Base-by-base conservation (phyloP, 2,888 invertebrate species). In the Cataglyphis altisquamis region DNA sequence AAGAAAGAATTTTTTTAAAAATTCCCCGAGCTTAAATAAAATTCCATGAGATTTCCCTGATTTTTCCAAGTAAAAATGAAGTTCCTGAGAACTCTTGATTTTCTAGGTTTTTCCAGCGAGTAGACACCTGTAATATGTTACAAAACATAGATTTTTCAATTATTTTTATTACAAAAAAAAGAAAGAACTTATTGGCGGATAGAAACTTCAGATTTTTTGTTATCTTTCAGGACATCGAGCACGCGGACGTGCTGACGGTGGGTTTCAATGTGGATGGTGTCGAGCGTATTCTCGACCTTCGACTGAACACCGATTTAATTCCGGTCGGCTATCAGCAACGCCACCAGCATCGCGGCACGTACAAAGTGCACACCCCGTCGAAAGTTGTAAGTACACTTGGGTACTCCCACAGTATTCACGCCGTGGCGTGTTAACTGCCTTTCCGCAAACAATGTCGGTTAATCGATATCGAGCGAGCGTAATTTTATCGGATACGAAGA, bases 251-350 rank as follows among this genome's bases (percentile, higher is more conserved):
- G 92, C 91, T 97, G 94, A 96, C 96, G 87, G 95, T 98, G 92
- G 96, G 95, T 73, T 96, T 97, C 91, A 96, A 96, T 89, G 95
- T 97, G 86, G 96, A 97, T 90, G 97, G 97, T 67, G 96, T 96
- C 92, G 96, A 96, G 87, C 96, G 96, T 90, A 94, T 97, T 81
- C 95, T 98, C 90, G 97, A 98, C 94, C 96, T 98, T 84, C 96
- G 96, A 91, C 95, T 97, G 93, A 98, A 97, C 95, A 96, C 96
- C 91, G 96, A 97, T 90, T 96, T 98, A 89, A 95, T 98, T 86
- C 96, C 97, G 0, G 96, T 96, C 83, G 96, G 96, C 88, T 97
- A 97, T 92, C 96, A 95, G 92, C 95, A 96, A 90, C 95, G 95
- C 83, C 94, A 95, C 91, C 96, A 96, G 89, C 93, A 95, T 87